Percentiles rank a stretch among this genome's conserved stretches.
phyloP scores from a whole-genome alignment of 30 jellyfish, hydroid and myxozoan species.

The Hydractinia symbiolongicarpus region DNA sequence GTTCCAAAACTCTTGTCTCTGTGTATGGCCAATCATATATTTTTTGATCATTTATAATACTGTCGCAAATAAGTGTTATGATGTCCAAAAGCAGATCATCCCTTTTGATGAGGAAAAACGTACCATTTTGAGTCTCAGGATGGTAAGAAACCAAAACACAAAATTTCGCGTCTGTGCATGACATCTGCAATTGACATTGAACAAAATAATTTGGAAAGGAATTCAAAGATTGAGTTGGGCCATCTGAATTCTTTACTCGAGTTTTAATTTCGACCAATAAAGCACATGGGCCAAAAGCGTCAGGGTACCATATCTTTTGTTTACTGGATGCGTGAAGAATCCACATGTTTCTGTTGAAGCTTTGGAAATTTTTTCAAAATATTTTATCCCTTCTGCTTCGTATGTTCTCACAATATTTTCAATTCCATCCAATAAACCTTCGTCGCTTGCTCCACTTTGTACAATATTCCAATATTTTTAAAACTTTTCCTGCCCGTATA shows the following conservation, averaged over 20 bases:
- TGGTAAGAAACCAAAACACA: too few species aligned
- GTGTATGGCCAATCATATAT: too few species aligned
- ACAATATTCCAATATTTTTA: neutral
- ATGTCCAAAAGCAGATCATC: too few species aligned
- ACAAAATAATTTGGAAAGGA: too few species aligned
- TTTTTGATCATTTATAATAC: too few species aligned
- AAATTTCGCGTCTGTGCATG: too few species aligned
- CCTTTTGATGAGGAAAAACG: too few species aligned
- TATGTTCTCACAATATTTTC: neutral
- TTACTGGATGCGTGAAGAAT: neutral
- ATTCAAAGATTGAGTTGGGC: too few species aligned
- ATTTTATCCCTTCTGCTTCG: neutral
- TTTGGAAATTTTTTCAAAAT: constrained; percentile 4
- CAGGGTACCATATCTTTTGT: constrained; percentile 21
- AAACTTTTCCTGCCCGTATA: neutral
- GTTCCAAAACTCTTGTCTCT: too few species aligned
- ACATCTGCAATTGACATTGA: too few species aligned
- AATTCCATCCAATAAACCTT: neutral
- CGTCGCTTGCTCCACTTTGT: neutral
- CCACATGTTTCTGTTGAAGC: neutral
- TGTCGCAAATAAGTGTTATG: too few species aligned
- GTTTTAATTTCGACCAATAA: constrained; percentile 9
- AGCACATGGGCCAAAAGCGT: constrained; percentile 21
- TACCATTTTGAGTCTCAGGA: too few species aligned
- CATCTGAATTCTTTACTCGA: constrained; percentile 11